These are phyloP conservation scores for Argyrosomus japonicus DNA, from an alignment of 2,113 vertebrate species.

Conservation along the genomic window DNA sequence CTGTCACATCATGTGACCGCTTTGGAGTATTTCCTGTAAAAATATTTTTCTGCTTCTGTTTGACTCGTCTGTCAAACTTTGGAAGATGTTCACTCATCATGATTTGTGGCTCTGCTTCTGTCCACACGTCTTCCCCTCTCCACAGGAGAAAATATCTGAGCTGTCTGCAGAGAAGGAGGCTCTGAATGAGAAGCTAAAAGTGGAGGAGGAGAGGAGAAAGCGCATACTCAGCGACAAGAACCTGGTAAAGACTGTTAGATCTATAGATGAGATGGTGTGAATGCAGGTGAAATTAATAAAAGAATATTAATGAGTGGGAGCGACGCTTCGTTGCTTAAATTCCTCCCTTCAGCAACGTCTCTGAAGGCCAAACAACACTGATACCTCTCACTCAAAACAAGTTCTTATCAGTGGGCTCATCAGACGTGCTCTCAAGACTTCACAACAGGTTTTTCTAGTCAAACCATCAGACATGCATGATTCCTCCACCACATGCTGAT, in stretches of 20 bases:
- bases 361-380: background rate
- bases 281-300: background rate
- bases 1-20: background rate
- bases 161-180: conserved; percentile 87
- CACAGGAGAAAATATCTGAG: conserved; percentile 87
- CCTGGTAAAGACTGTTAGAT: conserved; percentile 78
- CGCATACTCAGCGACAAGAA: conserved; percentile 87
- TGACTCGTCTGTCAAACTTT: background rate
- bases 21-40: background rate
- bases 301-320: background rate
- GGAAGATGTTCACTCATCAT: background rate
- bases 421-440: background rate
- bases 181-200: conserved; percentile 88
- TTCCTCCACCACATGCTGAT: too few species aligned
- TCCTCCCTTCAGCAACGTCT: background rate
- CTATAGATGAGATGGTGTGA: background rate
- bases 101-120: background rate
- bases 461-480: background rate
- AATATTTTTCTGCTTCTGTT: background rate
- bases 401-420: background rate
- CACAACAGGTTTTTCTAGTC: background rate
- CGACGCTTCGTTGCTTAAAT: background rate
- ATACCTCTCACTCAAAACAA: background rate
- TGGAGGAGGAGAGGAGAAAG: conserved; percentile 89
- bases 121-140: background rate